Evolutionary conservation across 2,888 invertebrate species (phyloP).

Genomic region (Drosophila meridiana): DNA sequence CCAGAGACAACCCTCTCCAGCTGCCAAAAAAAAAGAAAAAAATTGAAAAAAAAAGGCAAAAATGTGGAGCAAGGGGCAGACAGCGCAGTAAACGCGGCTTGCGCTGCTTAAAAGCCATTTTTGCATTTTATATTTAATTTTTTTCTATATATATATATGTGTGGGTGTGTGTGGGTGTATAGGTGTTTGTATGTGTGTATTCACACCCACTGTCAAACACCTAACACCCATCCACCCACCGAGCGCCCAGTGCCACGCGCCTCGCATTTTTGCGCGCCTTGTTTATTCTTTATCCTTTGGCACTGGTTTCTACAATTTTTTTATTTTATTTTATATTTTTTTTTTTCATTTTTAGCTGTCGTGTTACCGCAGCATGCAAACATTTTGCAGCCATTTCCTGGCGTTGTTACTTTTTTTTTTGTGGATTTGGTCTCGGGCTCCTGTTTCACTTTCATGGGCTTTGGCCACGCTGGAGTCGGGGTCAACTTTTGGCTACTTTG

Average conservation of each 20-base stretch:
- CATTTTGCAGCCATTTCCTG: slow-evolving; percentile 70
- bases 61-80: slow-evolving; percentile 2
- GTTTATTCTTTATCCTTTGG: slow-evolving; percentile 75
- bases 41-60: neutral
- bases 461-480: slow-evolving; percentile 20
- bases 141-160: slow-evolving; percentile 12
- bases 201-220: neutral
- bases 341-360: slow-evolving; percentile 42
- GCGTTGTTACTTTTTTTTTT: slow-evolving; percentile 13
- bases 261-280: slow-evolving; percentile 51
- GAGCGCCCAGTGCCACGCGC: slow-evolving; percentile 39
- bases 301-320: slow-evolving; percentile 25
- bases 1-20: slow-evolving; percentile 11
- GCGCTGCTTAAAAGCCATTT: slow-evolving; percentile 77
- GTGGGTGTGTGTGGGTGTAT: neutral
- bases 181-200: neutral
- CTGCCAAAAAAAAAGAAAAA: slow-evolving; percentile 19
- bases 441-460: slow-evolving; percentile 56
- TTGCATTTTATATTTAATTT: slow-evolving; percentile 81
- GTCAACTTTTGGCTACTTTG: slow-evolving; percentile 65
- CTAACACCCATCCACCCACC: slow-evolving; percentile 1
- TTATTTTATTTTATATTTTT: slow-evolving; percentile 2
- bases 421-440: slow-evolving; percentile 13
- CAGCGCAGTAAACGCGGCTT: slow-evolving; percentile 66
- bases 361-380: slow-evolving; percentile 72